phyloP scores from a whole-genome alignment of 1,140 invertebrate species.

The Heliothis subflexa region DNA sequence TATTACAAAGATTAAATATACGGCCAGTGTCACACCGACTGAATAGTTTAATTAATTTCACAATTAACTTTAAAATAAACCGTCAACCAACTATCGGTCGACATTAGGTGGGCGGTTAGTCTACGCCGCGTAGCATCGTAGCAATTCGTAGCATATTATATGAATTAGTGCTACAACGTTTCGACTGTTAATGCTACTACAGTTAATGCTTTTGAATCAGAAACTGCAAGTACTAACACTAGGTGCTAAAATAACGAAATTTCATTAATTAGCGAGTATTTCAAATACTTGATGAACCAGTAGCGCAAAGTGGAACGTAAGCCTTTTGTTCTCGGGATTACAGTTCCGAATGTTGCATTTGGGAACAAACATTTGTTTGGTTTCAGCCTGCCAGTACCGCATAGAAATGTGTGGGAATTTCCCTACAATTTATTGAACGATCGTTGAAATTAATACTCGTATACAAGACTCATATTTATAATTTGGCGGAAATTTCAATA shows the following conservation, averaged over 20 bases:
- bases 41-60: too few species aligned
- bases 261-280: not conserved
- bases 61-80: too few species aligned
- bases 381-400: not conserved
- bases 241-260: not conserved
- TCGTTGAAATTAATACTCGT: not conserved
- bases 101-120: too few species aligned
- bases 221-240: not conserved
- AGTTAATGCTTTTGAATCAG: not conserved
- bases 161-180: too few species aligned
- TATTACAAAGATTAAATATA: too few species aligned
- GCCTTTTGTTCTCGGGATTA: constrained; percentile 6
- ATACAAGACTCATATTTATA: not conserved
- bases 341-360: constrained; percentile 2
- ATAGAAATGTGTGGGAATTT: not conserved
- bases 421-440: not conserved
- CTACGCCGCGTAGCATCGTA: not conserved
- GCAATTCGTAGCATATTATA: not conserved
- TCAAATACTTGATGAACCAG: constrained; percentile 7
- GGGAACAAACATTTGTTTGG: constrained; percentile 15
- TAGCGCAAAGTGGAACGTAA: not conserved
- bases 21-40: too few species aligned
- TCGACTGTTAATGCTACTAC: too few species aligned
- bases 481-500: too few species aligned
- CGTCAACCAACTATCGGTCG: not conserved